Conservation (phyloP, 1,140 invertebrate genomes). For the Rhyzopertha dominica region DNA sequence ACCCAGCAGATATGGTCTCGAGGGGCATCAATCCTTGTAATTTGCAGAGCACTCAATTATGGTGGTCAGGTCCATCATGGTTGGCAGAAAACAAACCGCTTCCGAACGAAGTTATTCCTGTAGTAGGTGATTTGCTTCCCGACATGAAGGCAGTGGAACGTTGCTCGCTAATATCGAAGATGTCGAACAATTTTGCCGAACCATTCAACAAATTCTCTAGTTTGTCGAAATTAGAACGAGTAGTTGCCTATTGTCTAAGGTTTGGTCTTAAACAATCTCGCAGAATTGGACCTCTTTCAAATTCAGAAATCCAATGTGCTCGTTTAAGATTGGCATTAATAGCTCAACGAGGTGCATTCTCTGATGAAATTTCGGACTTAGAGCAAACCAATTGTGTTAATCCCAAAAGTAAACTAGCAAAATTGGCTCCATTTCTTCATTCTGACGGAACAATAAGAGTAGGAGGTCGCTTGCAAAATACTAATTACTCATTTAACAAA, state of each 20-base stretch:
- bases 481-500: constrained; percentile 12
- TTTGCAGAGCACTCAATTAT: constrained; percentile 6
- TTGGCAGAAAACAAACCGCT: no score
- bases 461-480: constrained; percentile 27
- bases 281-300: constrained; percentile 15
- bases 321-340: constrained; percentile 1
- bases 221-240: constrained; percentile 11
- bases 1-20: constrained; percentile 37
- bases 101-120: no score
- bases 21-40: constrained; percentile 15
- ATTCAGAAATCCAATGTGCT: constrained; percentile 13
- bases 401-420: constrained; percentile 7
- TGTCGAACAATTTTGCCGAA: no score
- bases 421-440: constrained; percentile 18
- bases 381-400: constrained; percentile 1
- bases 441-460: constrained; percentile 25
- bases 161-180: no score
- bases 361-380: constrained; percentile 12
- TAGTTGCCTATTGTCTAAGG: constrained; percentile 13
- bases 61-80: constrained; percentile 1
- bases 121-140: no score
- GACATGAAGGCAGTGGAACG: no score
- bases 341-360: constrained; percentile 11
- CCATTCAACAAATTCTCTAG: constrained; percentile 1
- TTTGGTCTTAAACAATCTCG: constrained; percentile 26